A percentile compares a stretch with the other conserved stretches of the same genome.
Evolutionary conservation across 2,113 vertebrate species (phyloP).

Genomic region (Vidua macroura): DNA sequence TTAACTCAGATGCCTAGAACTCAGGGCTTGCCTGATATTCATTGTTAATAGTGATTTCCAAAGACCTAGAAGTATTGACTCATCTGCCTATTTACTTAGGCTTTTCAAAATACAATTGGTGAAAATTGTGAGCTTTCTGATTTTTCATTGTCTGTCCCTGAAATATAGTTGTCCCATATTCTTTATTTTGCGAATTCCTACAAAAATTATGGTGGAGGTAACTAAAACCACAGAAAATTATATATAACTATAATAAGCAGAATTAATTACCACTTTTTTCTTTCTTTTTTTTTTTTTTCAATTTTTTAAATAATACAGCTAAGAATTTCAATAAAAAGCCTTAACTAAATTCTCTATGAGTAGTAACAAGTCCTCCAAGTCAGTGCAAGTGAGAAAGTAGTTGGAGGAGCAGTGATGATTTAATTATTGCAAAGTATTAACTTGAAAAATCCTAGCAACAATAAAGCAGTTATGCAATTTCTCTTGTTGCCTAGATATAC

Average conservation of each 20-base stretch:
- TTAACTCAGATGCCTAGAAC: not conserved
- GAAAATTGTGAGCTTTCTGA: not conserved
- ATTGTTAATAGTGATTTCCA: not conserved
- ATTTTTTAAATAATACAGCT: not conserved
- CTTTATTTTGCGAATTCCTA: not conserved
- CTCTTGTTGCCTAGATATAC: not conserved
- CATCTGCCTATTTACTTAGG: not conserved
- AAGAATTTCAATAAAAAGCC: not conserved
- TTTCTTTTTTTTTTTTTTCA: not conserved
- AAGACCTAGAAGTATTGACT: not conserved
- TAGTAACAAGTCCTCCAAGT: not conserved
- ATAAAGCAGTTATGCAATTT: not conserved
- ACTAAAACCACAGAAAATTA: not conserved
- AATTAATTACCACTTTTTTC: not conserved
- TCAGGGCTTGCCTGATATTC: not conserved
- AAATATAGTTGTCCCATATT: not conserved
- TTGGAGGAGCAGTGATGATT: not conserved
- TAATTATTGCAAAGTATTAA: not conserved
- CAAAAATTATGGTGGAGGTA: not conserved
- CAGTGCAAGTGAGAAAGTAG: not conserved
- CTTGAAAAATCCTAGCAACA: not conserved
- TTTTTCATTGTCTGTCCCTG: not conserved
- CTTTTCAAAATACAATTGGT: not conserved
- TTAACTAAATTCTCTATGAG: not conserved
- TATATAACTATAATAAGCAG: not conserved